Evolutionary conservation across 2,113 vertebrate genomes (phyloP).

Genomic region (Melanotaenia duboulayi): DNA sequence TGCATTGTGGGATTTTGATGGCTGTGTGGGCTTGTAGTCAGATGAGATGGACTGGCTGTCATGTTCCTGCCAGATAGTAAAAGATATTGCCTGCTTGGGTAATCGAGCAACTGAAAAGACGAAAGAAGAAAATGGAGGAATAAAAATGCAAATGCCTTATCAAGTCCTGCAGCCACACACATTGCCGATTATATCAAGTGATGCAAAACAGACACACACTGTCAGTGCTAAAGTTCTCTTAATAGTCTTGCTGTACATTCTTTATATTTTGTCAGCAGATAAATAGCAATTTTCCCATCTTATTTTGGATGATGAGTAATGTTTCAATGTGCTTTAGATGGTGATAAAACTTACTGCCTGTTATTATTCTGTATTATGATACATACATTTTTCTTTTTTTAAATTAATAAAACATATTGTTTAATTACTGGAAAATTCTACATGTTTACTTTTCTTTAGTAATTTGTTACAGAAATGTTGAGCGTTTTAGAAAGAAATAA

Average conservation of each 20-base stretch:
- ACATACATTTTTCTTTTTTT: too few relatives aligned
- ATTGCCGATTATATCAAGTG: constrained; percentile 17
- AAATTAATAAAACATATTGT: too few relatives aligned
- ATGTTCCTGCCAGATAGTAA: constrained; percentile 59
- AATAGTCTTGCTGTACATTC: neutral
- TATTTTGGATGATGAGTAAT: constrained; percentile 3
- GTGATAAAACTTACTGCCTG: neutral
- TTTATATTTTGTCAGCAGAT: neutral
- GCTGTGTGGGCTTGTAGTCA: constrained; percentile 32
- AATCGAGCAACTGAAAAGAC: constrained; percentile 39
- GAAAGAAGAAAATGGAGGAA: constrained; percentile 16
- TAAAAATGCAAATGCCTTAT: constrained; percentile 32
- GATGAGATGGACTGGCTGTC: constrained; percentile 59
- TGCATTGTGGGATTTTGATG: constrained; percentile 26
- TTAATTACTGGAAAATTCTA: too few relatives aligned
- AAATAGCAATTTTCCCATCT: constrained; percentile 8
- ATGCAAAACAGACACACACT: neutral
- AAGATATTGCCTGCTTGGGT: constrained; percentile 44
- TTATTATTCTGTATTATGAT: neutral
- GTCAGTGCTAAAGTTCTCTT: neutral
- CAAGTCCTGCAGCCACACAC: constrained; percentile 11
- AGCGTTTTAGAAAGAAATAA: too few relatives aligned
- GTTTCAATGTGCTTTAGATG: too few relatives aligned
- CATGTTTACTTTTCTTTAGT: too few relatives aligned
- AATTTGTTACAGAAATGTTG: too few relatives aligned